A percentile compares a stretch with the other conserved stretches of the same genome.
phyloP scores from a whole-genome alignment of 2,113 vertebrate species.

The Aptenodytes forsteri region DNA sequence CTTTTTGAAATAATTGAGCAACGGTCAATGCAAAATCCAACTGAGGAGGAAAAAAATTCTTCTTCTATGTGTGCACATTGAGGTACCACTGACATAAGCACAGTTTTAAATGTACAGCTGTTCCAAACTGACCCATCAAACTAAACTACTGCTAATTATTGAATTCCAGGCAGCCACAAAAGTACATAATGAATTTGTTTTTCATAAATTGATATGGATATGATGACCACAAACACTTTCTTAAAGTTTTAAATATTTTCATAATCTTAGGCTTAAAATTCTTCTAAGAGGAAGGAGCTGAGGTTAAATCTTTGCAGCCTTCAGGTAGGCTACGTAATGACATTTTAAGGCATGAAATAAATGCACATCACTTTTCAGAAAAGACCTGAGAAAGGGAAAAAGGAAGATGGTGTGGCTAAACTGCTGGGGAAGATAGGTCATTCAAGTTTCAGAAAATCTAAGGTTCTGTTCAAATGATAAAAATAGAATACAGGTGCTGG shows the following conservation, averaged over 20 bases:
- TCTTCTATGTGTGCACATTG: not conserved
- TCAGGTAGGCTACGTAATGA: rapidly evolving
- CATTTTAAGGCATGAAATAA: not conserved
- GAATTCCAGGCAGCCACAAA: not conserved
- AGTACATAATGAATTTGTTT: not conserved
- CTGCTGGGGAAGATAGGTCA: not conserved
- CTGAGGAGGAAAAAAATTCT: not conserved
- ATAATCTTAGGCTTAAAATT: not conserved
- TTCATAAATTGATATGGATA: not conserved
- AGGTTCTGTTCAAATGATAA: not conserved
- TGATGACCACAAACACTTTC: not conserved
- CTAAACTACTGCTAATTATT: not conserved
- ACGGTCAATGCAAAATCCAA: not conserved
- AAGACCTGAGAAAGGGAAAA: not conserved
- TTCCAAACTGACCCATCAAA: not conserved
- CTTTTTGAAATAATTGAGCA: not conserved
- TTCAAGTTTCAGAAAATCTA: not conserved
- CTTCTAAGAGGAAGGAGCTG: not conserved
- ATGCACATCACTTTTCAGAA: not conserved
- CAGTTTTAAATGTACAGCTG: not conserved
- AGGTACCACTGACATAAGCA: not conserved
- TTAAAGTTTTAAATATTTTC: not conserved
- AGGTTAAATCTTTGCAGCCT: not conserved
- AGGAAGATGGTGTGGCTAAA: not conserved
- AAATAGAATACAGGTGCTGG: not conserved